Base-by-base conservation (phyloP, 2,888 invertebrate genomes). In the Caenorhabditis sinica region DNA sequence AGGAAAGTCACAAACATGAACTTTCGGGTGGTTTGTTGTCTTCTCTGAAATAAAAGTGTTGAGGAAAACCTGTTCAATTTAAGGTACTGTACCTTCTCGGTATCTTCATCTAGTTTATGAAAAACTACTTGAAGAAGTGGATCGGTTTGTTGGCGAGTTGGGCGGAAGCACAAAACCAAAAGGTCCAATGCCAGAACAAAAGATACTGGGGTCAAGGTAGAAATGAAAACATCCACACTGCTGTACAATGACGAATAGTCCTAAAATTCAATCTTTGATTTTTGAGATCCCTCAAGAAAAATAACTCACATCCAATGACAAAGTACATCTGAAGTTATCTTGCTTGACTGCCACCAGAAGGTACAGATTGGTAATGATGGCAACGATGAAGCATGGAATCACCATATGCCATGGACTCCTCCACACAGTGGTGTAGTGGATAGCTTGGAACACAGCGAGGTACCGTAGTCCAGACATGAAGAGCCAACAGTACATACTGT, bases 81-180 rank as follows among this genome's bases (percentile, higher is more conserved):
- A 61, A 9, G 17, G 9, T 17, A 8, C 17, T 17, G 1, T 25
- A 91, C 91, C 85, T 88, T 90, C 53, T 84, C 89, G 1, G 85
- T 76, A 33, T 91, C 91, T 49, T 88, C 89, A 61, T 89, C 89
- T 2, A 89, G 83, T 58, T 86, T 88, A 60, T 91, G 90, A 65
- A 91, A 91, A 4, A 91, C 90, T 74, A 91, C 83, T 60, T 91
- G 90, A 36, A 91, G 86, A 58, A 91, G 82, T 1, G 90, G 90
- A 66, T 91, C 91, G 4, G 79, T 66, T 58, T 84, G 69, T 20
- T 69, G 73, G 4, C 89, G 58, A 9, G 56, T 45, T 23, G 85
- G 75, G n/a, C 91, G 87, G 49, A 88, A 87, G 53, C 86, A 91
- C 11, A 91, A 74, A 28, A 91, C 91, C 8, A 86, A 49, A 17